A percentile compares a stretch with the other conserved stretches of the same genome.
Evolutionary conservation across 1,140 invertebrate genomes (phyloP).

Genomic region (Drosophila grimshawi): DNA sequence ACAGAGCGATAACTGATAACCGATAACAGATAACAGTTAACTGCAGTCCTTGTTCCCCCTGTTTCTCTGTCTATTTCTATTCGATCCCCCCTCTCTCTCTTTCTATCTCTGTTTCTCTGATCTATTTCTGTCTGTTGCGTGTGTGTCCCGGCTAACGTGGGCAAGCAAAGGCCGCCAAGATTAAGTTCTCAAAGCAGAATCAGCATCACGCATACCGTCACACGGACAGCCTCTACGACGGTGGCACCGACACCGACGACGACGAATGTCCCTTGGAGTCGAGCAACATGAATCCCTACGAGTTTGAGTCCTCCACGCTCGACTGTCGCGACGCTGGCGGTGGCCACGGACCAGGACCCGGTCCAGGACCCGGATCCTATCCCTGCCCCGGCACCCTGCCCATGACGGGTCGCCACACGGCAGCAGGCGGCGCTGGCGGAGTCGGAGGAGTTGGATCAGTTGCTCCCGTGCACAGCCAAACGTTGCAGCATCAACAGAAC

Average conservation of each 20-base stretch:
- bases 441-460: constrained; percentile 11
- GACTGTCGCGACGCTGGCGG: constrained; percentile 80
- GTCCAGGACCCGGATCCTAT: constrained; percentile 35
- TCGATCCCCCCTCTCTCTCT: constrained; percentile 18
- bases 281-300: constrained; percentile 84
- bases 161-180: constrained; percentile 82
- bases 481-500: constrained; percentile 82
- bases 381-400: constrained; percentile 58
- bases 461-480: constrained; percentile 66
- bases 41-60: too few species aligned
- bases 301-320: constrained; percentile 83
- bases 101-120: constrained; percentile 25
- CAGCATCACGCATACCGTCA: constrained; percentile 82
- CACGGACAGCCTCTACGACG: constrained; percentile 84
- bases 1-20: too few species aligned
- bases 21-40: too few species aligned
- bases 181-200: constrained; percentile 84
- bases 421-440: constrained; percentile 13
- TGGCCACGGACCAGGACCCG: constrained; percentile 61
- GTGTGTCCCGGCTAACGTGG: constrained; percentile 49
- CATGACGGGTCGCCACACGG: constrained; percentile 60
- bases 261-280: constrained; percentile 84
- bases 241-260: constrained; percentile 84
- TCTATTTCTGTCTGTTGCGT: constrained; percentile 43
- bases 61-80: neutral